Percentiles rank a stretch among this genome's conserved stretches.
phyloP scores from a whole-genome alignment of 2,888 invertebrate genomes.

The Cataglyphis cursor region DNA sequence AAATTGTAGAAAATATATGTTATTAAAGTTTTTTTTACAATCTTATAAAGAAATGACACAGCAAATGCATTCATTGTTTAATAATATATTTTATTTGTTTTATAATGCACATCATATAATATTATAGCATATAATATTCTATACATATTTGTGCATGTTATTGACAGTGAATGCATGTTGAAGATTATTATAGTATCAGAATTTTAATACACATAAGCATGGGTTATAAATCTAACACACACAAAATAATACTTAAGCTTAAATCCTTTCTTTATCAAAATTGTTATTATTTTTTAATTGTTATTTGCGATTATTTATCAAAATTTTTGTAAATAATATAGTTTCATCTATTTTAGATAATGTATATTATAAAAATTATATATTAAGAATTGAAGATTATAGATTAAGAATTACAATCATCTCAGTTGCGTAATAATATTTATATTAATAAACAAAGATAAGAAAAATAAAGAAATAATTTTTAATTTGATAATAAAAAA shows the following conservation, averaged over 20 bases:
- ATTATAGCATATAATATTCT: background rate
- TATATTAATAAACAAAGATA: constrained; percentile 3
- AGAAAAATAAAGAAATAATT: constrained; percentile 20
- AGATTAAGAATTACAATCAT: constrained; percentile 9
- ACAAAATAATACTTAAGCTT: constrained; percentile 27
- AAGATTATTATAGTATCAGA: background rate
- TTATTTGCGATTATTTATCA: constrained; percentile 21
- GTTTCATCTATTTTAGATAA: background rate
- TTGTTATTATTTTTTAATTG: background rate
- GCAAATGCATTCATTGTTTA: constrained; percentile 9
- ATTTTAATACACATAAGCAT: background rate
- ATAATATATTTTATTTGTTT: background rate
- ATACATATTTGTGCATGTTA: background rate
- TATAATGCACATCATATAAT: background rate
- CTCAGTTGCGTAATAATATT: constrained; percentile 7
- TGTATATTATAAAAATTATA: constrained; percentile 13
- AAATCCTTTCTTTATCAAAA: constrained; percentile 12
- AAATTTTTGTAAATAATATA: constrained; percentile 9
- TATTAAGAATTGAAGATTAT: background rate
- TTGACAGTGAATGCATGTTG: constrained; percentile 7
- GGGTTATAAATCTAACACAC: background rate
- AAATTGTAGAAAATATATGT: constrained; percentile 61
- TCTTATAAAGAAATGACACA: background rate
- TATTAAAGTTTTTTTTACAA: constrained; percentile 41
- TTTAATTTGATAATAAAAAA: constrained; percentile 12